A percentile compares a stretch with the other conserved stretches of the same genome.
phyloP scores from a whole-genome alignment of 2,888 invertebrate species.

The Melipona beecheii region DNA sequence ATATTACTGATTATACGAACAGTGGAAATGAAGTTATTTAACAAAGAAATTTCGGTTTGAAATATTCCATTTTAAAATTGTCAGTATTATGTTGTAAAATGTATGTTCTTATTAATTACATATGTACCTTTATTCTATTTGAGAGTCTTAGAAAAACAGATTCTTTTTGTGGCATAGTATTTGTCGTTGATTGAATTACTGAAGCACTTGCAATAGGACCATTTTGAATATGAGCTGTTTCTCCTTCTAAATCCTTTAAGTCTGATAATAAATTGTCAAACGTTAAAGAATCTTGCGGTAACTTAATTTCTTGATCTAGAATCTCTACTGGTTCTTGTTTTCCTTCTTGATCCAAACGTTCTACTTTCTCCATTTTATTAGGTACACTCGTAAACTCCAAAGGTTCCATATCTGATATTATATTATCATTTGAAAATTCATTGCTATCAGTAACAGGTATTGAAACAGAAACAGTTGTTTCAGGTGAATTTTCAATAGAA shows the following conservation, averaged over 20 bases:
- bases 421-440: conserved; percentile 36
- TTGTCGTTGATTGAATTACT: conserved; percentile 80
- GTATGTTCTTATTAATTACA: conserved; percentile 60
- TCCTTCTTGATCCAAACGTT: conserved; percentile 50
- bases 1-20: neutral
- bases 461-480: conserved; percentile 43
- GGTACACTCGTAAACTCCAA: conserved; percentile 38
- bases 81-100: neutral
- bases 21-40: neutral
- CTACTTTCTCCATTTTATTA: conserved; percentile 50
- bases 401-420: conserved; percentile 29
- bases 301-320: conserved; percentile 73
- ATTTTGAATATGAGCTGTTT: conserved; percentile 73
- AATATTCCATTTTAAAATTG: neutral
- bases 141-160: conserved; percentile 98
- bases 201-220: conserved; percentile 81
- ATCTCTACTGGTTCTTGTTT: conserved; percentile 61
- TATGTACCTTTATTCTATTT: conserved; percentile 95
- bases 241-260: conserved; percentile 81
- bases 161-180: conserved; percentile 88
- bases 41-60: neutral
- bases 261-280: conserved; percentile 82
- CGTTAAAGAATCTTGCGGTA: conserved; percentile 77
- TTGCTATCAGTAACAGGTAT: conserved; percentile 35
- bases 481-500: conserved; percentile 60